A percentile compares a stretch with the other conserved stretches of the same genome.
These are phyloP conservation scores for Agonopterix subpropinquella DNA, from an alignment of 2,888 invertebrate species.

Conservation along the genomic window DNA sequence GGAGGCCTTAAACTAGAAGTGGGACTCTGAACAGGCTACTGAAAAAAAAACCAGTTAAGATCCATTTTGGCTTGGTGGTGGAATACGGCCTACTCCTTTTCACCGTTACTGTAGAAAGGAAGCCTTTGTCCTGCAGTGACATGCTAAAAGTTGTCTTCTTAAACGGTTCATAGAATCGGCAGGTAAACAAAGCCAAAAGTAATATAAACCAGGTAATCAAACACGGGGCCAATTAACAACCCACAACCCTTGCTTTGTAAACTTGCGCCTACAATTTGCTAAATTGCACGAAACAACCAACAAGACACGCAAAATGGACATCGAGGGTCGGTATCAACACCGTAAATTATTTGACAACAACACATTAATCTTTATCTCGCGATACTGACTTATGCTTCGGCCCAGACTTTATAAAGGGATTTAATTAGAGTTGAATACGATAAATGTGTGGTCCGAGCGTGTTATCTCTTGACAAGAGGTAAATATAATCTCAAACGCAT, in stretches of 20 bases:
- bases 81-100: too few species aligned
- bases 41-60: too few species aligned
- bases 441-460: conserved; percentile 59
- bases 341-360: conserved; percentile 67
- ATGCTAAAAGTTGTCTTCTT: too few species aligned
- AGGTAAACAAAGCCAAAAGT: too few species aligned
- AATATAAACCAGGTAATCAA: not conserved
- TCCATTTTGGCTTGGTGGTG: too few species aligned
- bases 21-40: too few species aligned
- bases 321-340: conserved; percentile 33
- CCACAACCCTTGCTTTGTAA: conserved; percentile 5
- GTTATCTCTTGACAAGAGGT: conserved; percentile 53
- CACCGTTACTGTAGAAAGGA: too few species aligned
- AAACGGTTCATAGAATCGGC: too few species aligned
- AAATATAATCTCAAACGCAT: conserved; percentile 48
- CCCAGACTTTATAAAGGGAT: conserved; percentile 39
- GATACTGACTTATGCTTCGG: conserved; percentile 27
- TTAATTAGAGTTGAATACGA: conserved; percentile 48
- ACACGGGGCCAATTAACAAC: conserved; percentile 1
- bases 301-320: conserved; percentile 23
- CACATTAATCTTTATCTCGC: conserved; percentile 65
- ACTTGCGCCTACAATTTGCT: conserved; percentile 11
- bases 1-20: too few species aligned
- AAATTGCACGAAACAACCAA: conserved; percentile 14
- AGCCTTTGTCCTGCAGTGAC: too few species aligned